These are phyloP conservation scores for Orchesella cincta DNA, from an alignment of 1,140 invertebrate genomes.

Conservation along the genomic window DNA sequence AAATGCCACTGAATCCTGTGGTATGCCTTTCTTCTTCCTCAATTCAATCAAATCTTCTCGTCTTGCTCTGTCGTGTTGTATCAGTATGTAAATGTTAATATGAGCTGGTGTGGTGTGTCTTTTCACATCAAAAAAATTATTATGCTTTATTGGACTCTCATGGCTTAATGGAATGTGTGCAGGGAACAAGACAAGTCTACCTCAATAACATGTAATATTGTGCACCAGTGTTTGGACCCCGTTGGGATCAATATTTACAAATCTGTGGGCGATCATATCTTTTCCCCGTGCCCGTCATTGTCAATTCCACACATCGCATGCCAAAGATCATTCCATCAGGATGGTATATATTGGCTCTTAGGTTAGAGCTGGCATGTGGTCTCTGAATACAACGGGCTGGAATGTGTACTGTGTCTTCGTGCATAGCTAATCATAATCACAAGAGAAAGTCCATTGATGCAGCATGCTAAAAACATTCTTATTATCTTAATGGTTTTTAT, in stretches of 20 bases:
- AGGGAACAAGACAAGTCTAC: neutral
- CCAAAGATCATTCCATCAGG: conserved; percentile 11
- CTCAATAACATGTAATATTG: neutral
- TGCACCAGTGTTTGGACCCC: too few species aligned
- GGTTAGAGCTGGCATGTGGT: neutral
- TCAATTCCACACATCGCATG: conserved; percentile 19
- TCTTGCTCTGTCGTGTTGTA: too few species aligned
- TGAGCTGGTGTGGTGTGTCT: neutral
- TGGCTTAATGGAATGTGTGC: neutral
- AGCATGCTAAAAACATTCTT: neutral
- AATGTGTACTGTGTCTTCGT: neutral
- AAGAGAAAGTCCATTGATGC: neutral
- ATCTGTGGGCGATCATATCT: conserved; percentile 1
- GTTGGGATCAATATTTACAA: conserved; percentile 25
- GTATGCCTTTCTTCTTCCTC: too few species aligned
- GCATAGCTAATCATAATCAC: too few species aligned
- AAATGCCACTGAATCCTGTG: neutral
- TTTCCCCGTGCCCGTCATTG: conserved; percentile 17
- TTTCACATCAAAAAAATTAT: neutral
- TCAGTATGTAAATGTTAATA: too few species aligned
- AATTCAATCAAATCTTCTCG: too few species aligned
- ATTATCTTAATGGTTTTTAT: neutral
- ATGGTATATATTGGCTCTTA: neutral
- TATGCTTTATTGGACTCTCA: neutral
- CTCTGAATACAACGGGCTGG: neutral